A percentile compares a stretch with the other conserved stretches of the same genome.
phyloP scores from a whole-genome alignment of 2,797 vertebrate genomes.

The Enteromius argenteus region DNA sequence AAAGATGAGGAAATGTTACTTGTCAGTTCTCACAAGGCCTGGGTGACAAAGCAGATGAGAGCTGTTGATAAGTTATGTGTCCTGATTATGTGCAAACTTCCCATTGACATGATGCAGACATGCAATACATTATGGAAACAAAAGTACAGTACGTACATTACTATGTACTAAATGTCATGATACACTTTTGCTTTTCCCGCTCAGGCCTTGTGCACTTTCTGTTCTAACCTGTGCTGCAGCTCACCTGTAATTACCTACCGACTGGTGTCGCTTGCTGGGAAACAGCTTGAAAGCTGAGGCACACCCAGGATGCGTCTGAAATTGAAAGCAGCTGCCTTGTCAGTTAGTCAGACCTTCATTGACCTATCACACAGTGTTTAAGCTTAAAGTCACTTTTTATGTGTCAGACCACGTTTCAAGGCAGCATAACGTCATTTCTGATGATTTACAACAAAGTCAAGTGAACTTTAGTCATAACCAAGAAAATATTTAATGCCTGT shows the following conservation, averaged over 20 bases:
- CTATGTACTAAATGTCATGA: background rate
- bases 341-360: background rate
- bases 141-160: background rate
- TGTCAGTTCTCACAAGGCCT: conserved; percentile 40
- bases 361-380: background rate
- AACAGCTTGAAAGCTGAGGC: background rate
- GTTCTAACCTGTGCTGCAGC: conserved; percentile 7
- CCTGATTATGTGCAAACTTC: conserved; percentile 22
- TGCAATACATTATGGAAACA: background rate
- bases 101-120: conserved; percentile 22
- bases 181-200: background rate
- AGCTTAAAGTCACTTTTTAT: background rate
- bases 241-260: conserved; percentile 3
- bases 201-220: background rate
- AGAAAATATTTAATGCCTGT: background rate
- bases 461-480: background rate
- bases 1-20: conserved; percentile 33
- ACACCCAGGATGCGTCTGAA: background rate
- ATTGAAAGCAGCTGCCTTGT: background rate
- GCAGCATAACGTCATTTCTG: background rate
- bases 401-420: background rate
- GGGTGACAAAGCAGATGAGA: conserved; percentile 32
- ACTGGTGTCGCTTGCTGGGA: background rate
- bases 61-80: conserved; percentile 47
- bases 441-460: conserved; percentile 12